Percentiles rank a stretch among this genome's conserved stretches.
Evolutionary conservation across 2,888 invertebrate species (phyloP).

Genomic region (Piscicola geometra): DNA sequence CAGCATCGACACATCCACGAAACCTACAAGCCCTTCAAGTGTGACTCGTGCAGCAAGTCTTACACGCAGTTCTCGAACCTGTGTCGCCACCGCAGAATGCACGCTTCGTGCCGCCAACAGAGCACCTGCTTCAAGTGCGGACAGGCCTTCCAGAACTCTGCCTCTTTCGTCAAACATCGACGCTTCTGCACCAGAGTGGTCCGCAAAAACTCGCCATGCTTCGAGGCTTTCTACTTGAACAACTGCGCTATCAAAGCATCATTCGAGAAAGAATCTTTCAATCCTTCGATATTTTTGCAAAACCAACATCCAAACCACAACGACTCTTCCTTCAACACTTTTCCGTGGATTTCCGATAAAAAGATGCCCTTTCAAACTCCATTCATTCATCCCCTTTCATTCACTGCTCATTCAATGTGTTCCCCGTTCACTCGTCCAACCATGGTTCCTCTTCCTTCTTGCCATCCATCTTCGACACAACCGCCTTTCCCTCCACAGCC

Average conservation of each 20-base stretch:
- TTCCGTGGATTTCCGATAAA: background rate
- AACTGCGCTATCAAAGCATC: constrained; percentile 39
- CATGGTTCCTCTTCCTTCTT: background rate
- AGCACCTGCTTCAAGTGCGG: constrained; percentile 91
- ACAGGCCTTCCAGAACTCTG: constrained; percentile 83
- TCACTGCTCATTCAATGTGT: background rate
- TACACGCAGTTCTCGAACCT: constrained; percentile 99
- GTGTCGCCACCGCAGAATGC: constrained; percentile 99
- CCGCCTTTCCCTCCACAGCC: background rate
- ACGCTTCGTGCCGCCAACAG: constrained; percentile 83
- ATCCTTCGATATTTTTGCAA: background rate
- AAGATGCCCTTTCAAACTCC: background rate
- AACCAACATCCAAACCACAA: background rate
- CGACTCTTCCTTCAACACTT: background rate
- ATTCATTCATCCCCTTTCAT: background rate
- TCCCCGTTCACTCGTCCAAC: background rate
- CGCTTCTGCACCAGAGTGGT: constrained; percentile 75
- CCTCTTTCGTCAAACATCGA: constrained; percentile 89
- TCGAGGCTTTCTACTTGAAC: background rate
- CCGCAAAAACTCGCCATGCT: background rate
- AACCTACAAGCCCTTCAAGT: constrained; percentile 93
- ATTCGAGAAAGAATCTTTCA: background rate
- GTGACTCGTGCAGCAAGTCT: constrained; percentile 72
- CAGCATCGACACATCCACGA: constrained; percentile 99
- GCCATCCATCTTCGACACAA: background rate